Conservation (phyloP, 2,113 vertebrate species). For the Cephalopholis sonnerati region DNA sequence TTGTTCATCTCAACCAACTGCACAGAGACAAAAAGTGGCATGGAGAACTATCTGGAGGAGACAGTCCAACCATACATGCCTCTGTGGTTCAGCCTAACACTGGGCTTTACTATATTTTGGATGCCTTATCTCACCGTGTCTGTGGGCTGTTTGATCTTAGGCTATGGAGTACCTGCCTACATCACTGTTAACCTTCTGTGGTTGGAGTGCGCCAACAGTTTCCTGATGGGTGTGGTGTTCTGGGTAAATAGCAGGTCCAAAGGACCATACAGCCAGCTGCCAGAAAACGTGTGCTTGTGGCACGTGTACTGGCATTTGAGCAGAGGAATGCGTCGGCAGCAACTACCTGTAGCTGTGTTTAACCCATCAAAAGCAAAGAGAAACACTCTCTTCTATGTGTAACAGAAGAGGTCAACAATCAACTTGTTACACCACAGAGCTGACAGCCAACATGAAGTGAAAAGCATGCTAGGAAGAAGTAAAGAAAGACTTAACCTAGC, state of each 20-base stretch:
- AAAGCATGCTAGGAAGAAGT: not conserved
- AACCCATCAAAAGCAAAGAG: slow-evolving; percentile 31
- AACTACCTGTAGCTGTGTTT: not conserved
- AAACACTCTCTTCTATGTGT: slow-evolving; percentile 11
- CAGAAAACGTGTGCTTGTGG: slow-evolving; percentile 77
- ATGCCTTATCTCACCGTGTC: slow-evolving; percentile 71
- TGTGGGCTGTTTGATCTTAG: slow-evolving; percentile 37
- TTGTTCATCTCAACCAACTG: not conserved
- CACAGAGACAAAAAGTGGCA: not conserved
- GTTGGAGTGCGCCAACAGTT: slow-evolving; percentile 82
- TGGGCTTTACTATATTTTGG: slow-evolving; percentile 77
- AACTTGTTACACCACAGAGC: not conserved
- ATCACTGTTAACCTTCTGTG: slow-evolving; percentile 80
- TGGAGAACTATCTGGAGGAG: not conserved
- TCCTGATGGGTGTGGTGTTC: slow-evolving; percentile 67
- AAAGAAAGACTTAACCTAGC: not conserved
- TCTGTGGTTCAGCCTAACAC: slow-evolving; percentile 68
- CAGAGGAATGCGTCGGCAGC: slow-evolving; percentile 21
- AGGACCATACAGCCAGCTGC: slow-evolving; percentile 53
- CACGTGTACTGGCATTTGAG: slow-evolving; percentile 77
- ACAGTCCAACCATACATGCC: not conserved
- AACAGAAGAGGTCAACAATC: not conserved
- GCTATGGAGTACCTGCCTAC: slow-evolving; percentile 74
- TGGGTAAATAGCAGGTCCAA: slow-evolving; percentile 65
- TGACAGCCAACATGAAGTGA: not conserved